Conservation (phyloP, 2,797 vertebrate species). For the Saxicola maurus region DNA sequence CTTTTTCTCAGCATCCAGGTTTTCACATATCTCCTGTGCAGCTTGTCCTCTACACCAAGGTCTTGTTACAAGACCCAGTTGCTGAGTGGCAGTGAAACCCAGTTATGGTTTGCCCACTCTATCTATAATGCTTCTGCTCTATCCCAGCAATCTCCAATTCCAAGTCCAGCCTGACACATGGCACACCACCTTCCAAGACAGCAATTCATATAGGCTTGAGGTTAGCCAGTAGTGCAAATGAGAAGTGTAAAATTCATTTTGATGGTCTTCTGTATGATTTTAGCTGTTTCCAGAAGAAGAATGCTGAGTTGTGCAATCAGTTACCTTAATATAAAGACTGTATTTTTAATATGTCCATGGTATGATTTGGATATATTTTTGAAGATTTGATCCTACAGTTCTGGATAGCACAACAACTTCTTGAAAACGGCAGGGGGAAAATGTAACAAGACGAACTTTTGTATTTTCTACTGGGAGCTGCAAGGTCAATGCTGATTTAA, state of each 20-base stretch:
- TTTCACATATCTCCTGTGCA: not conserved
- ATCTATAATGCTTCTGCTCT: not conserved
- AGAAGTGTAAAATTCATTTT: not conserved
- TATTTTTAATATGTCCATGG: not conserved
- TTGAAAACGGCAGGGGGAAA: not conserved
- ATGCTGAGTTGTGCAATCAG: not conserved
- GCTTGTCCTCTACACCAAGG: not conserved
- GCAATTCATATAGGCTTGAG: not conserved
- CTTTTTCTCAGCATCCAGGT: not conserved
- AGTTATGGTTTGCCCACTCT: rapidly evolving
- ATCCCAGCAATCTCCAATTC: not conserved
- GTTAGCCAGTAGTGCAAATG: not conserved
- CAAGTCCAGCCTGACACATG: not conserved
- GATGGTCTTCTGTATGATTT: not conserved
- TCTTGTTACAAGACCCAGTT: not conserved
- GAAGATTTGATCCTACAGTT: not conserved
- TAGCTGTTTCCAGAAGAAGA: not conserved
- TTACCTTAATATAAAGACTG: not conserved
- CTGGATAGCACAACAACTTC: not conserved
- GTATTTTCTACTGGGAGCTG: not conserved
- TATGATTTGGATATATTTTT: not conserved
- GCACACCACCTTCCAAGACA: not conserved
- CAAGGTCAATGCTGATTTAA: slow-evolving; percentile 54
- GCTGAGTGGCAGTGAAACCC: not conserved
- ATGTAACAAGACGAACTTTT: not conserved